These are phyloP conservation scores for Cyphomyrus plagiostoma DNA, from an alignment of 2,113 vertebrate genomes.

Conservation along the genomic window DNA sequence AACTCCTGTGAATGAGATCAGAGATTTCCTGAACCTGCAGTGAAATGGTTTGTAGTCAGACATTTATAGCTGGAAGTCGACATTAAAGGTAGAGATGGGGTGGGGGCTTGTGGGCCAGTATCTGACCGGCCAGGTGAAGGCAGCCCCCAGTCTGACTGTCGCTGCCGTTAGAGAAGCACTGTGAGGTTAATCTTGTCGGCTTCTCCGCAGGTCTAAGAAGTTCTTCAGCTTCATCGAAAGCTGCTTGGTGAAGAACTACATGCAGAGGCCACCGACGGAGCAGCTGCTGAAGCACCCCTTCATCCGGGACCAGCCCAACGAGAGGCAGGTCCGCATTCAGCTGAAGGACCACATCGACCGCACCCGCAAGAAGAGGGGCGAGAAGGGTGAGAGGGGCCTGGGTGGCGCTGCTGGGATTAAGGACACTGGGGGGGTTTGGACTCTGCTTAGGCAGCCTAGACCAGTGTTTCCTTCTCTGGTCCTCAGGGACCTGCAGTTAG, in stretches of 20 bases:
- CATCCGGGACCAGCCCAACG: conserved; percentile 96
- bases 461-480: not conserved
- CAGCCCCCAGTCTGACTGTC: not conserved
- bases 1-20: not conserved
- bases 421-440: not conserved
- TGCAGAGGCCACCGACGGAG: conserved; percentile 88
- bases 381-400: conserved; percentile 73
- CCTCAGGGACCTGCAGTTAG: not conserved
- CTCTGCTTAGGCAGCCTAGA: not conserved
- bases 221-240: conserved; percentile 98
- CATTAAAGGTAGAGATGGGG: not conserved
- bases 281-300: conserved; percentile 94
- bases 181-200: not conserved
- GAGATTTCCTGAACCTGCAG: not conserved
- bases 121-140: not conserved
- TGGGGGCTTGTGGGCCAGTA: not conserved
- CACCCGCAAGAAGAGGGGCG: conserved; percentile 95
- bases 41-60: not conserved
- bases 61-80: not conserved
- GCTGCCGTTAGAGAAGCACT: not conserved
- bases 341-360: conserved; percentile 98
- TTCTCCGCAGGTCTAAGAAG: conserved; percentile 84
- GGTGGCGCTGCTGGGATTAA: not conserved
- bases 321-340: conserved; percentile 97
- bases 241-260: conserved; percentile 98